Percentiles rank a stretch among this genome's conserved stretches.
These are phyloP conservation scores for Ecliptopera silaceata DNA, from an alignment of 2,888 invertebrate genomes.

Conservation along the genomic window DNA sequence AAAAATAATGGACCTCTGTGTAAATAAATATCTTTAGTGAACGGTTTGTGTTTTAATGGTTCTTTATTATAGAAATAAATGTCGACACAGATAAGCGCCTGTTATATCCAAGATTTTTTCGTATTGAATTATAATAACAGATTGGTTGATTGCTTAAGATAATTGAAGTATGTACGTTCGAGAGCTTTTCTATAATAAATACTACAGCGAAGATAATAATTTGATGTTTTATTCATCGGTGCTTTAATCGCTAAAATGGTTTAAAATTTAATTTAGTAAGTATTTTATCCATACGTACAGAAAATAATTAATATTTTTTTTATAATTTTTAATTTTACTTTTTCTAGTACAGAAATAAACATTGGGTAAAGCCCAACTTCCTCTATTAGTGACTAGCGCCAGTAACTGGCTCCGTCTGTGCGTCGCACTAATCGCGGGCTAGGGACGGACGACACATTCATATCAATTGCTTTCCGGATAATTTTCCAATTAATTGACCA, in stretches of 20 bases:
- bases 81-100: background rate
- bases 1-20: background rate
- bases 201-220: too few species aligned
- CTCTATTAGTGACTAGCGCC: constrained; percentile 9
- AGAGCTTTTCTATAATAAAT: too few species aligned
- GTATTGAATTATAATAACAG: background rate
- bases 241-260: too few species aligned
- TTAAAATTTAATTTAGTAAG: too few species aligned
- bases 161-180: background rate
- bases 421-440: constrained; percentile 1
- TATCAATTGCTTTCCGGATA: constrained; percentile 44
- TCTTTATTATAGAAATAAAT: background rate
- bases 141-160: background rate
- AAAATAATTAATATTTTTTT: too few species aligned
- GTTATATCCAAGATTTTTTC: background rate
- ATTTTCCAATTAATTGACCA: constrained; percentile 43
- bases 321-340: too few species aligned
- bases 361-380: too few species aligned
- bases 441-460: constrained; percentile 34
- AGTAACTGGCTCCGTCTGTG: constrained; percentile 8
- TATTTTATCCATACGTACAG: too few species aligned
- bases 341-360: too few species aligned
- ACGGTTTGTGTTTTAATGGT: background rate
- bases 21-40: background rate
- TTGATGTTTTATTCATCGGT: too few species aligned